phyloP scores from a whole-genome alignment of 2,113 vertebrate species.

The Gnathochromis pfefferi region DNA sequence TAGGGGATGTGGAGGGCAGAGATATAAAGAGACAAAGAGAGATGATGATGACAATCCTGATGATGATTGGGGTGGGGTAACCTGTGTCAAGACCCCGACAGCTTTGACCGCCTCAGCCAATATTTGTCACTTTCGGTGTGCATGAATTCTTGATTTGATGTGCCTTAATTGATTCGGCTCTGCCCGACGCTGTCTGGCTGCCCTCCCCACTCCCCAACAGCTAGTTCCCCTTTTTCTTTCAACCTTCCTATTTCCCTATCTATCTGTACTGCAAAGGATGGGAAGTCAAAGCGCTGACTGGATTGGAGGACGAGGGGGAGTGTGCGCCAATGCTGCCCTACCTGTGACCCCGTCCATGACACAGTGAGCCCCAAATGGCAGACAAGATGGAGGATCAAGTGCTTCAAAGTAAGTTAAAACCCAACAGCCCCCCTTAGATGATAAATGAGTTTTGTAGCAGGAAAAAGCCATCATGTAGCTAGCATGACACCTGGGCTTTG shows the following conservation, averaged over 20 bases:
- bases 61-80: conserved; percentile 22
- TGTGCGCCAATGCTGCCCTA: conserved; percentile 45
- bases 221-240: background rate
- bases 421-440: conserved; percentile 53
- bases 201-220: conserved; percentile 21
- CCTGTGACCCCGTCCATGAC: conserved; percentile 62
- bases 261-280: background rate
- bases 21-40: background rate
- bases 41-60: background rate
- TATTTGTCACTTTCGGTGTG: conserved; percentile 89
- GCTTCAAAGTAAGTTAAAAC: conserved; percentile 66
- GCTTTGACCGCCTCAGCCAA: conserved; percentile 67
- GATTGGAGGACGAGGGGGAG: conserved; percentile 30
- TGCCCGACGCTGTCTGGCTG: conserved; percentile 77
- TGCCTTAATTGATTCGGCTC: conserved; percentile 93
- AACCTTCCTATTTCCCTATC: background rate
- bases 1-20: background rate
- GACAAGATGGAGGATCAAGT: conserved; percentile 62
- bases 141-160: conserved; percentile 94
- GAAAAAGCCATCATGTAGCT: conserved; percentile 44
- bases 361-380: conserved; percentile 63
- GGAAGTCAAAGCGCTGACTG: background rate
- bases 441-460: conserved; percentile 51
- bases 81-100: conserved; percentile 36
- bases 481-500: conserved; percentile 51